These are phyloP conservation scores for Bergia sp. DNA, from an alignment of 92 coral and sea anemone species.

Conservation along the genomic window DNA sequence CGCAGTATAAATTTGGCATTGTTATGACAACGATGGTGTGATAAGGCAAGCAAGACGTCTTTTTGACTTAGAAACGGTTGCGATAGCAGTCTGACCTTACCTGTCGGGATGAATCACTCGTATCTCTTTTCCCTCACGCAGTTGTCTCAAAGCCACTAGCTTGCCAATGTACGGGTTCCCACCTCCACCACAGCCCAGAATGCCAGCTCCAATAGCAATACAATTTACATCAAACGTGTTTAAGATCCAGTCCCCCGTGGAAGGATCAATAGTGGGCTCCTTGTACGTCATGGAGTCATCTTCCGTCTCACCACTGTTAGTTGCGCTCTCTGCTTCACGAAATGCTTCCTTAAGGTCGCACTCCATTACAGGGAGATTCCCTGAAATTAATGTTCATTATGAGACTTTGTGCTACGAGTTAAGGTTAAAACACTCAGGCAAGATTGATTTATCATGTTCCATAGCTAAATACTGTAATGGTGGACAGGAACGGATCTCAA, in stretches of 20 bases:
- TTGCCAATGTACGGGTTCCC: conserved; percentile 89
- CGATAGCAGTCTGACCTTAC: conserved; percentile 43
- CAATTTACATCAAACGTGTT: conserved; percentile 88
- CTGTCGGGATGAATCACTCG: conserved; percentile 90
- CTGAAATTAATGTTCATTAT: background rate
- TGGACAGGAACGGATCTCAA: too few species aligned
- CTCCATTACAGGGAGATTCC: background rate
- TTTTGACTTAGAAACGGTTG: background rate
- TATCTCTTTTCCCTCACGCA: conserved; percentile 68
- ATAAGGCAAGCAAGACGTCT: background rate
- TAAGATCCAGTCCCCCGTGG: conserved; percentile 82
- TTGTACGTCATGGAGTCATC: conserved; percentile 19
- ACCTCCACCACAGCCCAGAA: conserved; percentile 98
- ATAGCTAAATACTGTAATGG: too few species aligned
- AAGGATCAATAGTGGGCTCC: conserved; percentile 76
- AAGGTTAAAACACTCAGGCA: too few species aligned
- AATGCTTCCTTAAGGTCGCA: background rate
- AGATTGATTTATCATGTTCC: background rate
- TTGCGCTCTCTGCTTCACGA: background rate
- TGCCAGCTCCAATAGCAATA: conserved; percentile 95
- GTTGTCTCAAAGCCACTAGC: conserved; percentile 54
- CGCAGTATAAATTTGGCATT: background rate
- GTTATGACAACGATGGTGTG: background rate
- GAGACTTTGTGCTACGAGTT: background rate
- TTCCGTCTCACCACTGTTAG: background rate